Evolutionary conservation across 2,888 invertebrate genomes (phyloP), one percentile per base, ranked within the genome.

Genomic region (Diploptera punctata): DNA sequence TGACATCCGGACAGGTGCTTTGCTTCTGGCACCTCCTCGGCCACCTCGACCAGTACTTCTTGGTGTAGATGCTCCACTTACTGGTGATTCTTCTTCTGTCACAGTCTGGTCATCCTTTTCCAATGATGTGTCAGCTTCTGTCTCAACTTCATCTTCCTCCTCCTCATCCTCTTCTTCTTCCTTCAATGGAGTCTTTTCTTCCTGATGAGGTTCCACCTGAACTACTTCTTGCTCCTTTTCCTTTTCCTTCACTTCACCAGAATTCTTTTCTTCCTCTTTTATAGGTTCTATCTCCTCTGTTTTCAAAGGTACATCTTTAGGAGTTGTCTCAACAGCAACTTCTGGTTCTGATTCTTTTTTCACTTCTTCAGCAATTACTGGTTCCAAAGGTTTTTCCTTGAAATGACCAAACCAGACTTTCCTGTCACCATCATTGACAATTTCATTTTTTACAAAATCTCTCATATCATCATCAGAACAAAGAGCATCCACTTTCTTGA

Each of bases 401-500:
- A 44, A 47, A 1, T 65, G 44, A n/a, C 38, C 26, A 26, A 65
- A 47, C 65, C 65, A 65, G 4, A 29, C 5, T 18, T 29, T 57
- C n/a, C n/a, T n/a, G 33, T 33, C 10, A 10, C 33, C 10, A 10
- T 33, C 33, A 16, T 5, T 29, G 7, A 16, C 26, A 29, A 1
- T 65, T n/a, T 44, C 47, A 47, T 47, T 47, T 5, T 43, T 33
- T 9, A 33, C 47, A 18, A 26, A 16, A 29, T 26, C 26, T 3
- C 29, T 47, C 21, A 57, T 44, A 76, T 84, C 84, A 76, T 86
- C 86, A 10, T 81, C 82, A 5, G 85, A 84, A 80, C 91, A 90
- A 49, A 91, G 81, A 0, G 90, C 90, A 77, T 92, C 91, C 0
- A 91, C 90, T 78, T 91, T 92, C 81, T 93, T 93, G 75, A 93